Evolutionary conservation across 2,888 invertebrate species (phyloP), one percentile per base, ranked within the genome.

Genomic region (Rhagium mordax): DNA sequence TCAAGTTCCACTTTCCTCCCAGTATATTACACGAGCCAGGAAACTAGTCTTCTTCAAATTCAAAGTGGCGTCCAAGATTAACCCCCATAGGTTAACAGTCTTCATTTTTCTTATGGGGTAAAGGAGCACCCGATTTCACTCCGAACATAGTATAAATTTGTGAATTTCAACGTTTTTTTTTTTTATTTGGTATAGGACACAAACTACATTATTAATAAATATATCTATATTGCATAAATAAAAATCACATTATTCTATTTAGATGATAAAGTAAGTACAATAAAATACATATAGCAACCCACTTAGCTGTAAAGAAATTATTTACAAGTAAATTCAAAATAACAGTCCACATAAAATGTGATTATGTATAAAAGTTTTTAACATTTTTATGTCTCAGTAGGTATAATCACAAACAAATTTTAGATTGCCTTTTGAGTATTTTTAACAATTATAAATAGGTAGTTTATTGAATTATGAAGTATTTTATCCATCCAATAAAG

Each of bases 141-240:
- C n/a, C n/a, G n/a, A n/a, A n/a, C n/a, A n/a, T n/a, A n/a, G n/a
- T n/a, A n/a, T n/a, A n/a, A n/a, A n/a, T n/a, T n/a, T n/a, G n/a
- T n/a, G n/a, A n/a, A n/a, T n/a, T n/a, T n/a, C n/a, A n/a, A n/a
- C n/a, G n/a, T n/a, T n/a, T n/a, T n/a, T n/a, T n/a, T n/a, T n/a
- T n/a, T n/a, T n/a, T n/a, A n/a, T n/a, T n/a, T n/a, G n/a, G n/a
- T n/a, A n/a, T n/a, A n/a, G n/a, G n/a, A n/a, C n/a, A n/a, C n/a
- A n/a, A n/a, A n/a, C n/a, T n/a, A n/a, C n/a, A 65, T 78, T 10
- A 72, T 78, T 79, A 80, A 78, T 77, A 80, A 79, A 77, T 76
- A 78, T 81, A 78, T 78, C 72, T 79, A 77, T 78, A 76, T 77
- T 78, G 74, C 75, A 78, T 78, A 78, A 78, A 78, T 78, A 76